Percentiles rank a stretch among this genome's conserved stretches.
Conservation (phyloP, 2,888 invertebrate genomes). For the Patella depressa region DNA sequence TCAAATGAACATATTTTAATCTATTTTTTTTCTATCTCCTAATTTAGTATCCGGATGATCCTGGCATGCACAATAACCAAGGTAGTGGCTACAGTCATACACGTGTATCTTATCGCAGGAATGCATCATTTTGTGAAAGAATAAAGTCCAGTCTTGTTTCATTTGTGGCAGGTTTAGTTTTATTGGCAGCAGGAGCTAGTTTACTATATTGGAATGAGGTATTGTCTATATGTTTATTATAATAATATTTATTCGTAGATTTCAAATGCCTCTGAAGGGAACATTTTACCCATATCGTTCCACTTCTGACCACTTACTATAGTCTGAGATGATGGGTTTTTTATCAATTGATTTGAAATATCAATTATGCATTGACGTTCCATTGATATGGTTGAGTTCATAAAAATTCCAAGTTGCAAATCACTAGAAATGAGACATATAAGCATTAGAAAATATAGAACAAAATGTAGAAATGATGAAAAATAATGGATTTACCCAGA, state of each 20-base stretch:
- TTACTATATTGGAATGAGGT: constrained; percentile 90
- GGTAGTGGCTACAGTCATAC: constrained; percentile 41
- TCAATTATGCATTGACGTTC: no score
- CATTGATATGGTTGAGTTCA: no score
- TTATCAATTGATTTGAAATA: no score
- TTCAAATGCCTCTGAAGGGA: no score
- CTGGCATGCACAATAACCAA: constrained; percentile 50
- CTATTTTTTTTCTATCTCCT: background rate
- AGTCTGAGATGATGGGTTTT: no score
- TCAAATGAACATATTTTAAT: no score
- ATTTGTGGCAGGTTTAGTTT: constrained; percentile 53
- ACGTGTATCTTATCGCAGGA: constrained; percentile 50
- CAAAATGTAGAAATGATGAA: background rate
- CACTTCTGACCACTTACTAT: no score
- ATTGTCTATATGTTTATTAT: constrained; percentile 33
- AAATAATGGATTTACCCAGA: background rate
- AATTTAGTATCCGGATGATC: constrained; percentile 62
- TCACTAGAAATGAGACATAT: no score
- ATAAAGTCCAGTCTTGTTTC: constrained; percentile 55
- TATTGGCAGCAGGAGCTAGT: constrained; percentile 48
- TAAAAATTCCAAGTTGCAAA: no score
- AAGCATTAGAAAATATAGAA: no score
- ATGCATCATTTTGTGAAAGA: constrained; percentile 56
- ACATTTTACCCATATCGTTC: no score
- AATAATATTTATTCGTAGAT: no score